Percentiles rank a stretch among this genome's conserved stretches.
Conservation (phyloP, 2,888 invertebrate species). For the Sepioteuthis lessoniana region DNA sequence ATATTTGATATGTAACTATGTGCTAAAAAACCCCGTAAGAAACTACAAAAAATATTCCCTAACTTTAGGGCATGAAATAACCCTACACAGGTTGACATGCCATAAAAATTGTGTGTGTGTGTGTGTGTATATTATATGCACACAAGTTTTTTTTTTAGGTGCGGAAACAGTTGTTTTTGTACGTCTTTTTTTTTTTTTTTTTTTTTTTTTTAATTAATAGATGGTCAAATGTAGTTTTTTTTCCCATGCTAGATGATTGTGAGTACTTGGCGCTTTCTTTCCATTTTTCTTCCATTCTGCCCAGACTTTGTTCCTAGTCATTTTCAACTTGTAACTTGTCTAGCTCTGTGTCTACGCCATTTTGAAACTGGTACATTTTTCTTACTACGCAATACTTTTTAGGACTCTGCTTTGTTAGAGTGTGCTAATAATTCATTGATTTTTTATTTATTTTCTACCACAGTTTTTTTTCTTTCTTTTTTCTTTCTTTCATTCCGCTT, state of each 20-base stretch:
- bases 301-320: background rate
- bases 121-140: no score
- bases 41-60: no score
- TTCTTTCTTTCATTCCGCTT: background rate
- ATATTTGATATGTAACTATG: no score
- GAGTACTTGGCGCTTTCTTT: background rate
- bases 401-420: background rate
- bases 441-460: background rate
- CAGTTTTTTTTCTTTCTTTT: background rate
- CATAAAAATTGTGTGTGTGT: no score
- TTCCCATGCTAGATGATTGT: background rate
- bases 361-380: background rate
- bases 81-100: no score
- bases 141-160: no score
- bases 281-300: background rate
- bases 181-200: no score
- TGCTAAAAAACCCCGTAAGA: no score
- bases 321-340: slow-evolving; percentile 19
- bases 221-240: background rate
- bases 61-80: no score
- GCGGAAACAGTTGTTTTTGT: no score
- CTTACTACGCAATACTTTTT: background rate
- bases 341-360: background rate
- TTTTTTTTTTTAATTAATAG: background rate
- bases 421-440: slow-evolving; percentile 6